Base-by-base conservation (phyloP, 2,113 vertebrate species). In the Clarias macrocephalus region DNA sequence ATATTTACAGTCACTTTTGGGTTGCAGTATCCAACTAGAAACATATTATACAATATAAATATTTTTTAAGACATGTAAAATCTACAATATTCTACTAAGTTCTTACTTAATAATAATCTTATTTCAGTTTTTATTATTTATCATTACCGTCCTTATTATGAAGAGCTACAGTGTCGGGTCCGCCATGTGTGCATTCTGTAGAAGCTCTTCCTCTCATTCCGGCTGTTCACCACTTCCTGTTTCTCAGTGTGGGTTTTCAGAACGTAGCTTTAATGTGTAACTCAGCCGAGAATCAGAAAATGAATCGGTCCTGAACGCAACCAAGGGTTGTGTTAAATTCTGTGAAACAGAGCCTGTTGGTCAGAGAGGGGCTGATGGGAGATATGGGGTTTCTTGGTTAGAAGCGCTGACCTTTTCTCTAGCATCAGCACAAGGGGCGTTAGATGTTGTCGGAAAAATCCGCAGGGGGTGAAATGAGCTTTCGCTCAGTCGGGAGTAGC, bases 331-430 rank as follows among this genome's bases (percentile, higher is more conserved):
- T 25, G 80, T 21, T 82, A 85, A 87, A 85, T 81, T 52, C 68
- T 60, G 66, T 4, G 77, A 65, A 81, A 62, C 56, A n/a, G 63
- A 37, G 11, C 12, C n/a, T 48, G 1, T 1, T 23, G 84, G 59
- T 85, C 48, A 48, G 57, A 75, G 28, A 56, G 42, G 12, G n/a
- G 76, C 60, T 87, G 85, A 42, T 77, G 59, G 66, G 57, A 56
- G 85, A 89, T 87, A 76, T 68, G 8, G 10, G 85, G 56, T 42
- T 72, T 59, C 54, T 60, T n/a, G 42, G 18, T n/a, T 84, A 62
- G 75, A 76, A 65, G 79, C 12, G 6, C 48, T 30, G 82, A 63
- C 82, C 88, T 84, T 84, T 88, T 62, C 76, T 87, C 66, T 68
- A 15, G 33, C 60, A 65, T 80, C 62, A 54, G 42, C n/a, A 2